Evolutionary conservation across 2,113 vertebrate genomes (phyloP).

Genomic region (Grus americana): DNA sequence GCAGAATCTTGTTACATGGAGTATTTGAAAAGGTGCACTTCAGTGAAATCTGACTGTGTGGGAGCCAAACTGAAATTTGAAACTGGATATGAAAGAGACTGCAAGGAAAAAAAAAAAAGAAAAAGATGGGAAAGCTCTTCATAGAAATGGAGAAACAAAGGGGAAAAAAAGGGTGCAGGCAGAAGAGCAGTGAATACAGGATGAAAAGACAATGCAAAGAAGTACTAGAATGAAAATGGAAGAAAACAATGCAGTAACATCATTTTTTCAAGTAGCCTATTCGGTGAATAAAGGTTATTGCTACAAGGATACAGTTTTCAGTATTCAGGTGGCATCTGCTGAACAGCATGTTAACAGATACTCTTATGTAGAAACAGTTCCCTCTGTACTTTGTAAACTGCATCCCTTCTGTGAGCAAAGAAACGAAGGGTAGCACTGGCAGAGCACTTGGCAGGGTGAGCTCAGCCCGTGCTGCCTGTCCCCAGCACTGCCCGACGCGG

Average conservation of each 20-base stretch:
- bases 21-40: neutral
- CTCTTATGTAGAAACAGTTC: neutral
- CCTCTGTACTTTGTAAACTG: neutral
- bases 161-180: neutral
- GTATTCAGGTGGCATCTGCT: neutral
- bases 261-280: neutral
- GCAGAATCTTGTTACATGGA: neutral
- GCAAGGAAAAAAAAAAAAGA: neutral
- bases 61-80: neutral
- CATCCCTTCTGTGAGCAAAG: neutral
- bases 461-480: rapidly evolving
- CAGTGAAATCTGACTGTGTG: neutral
- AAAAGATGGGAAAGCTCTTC: neutral
- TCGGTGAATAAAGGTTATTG: neutral
- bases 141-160: neutral
- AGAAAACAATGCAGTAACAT: neutral
- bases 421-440: neutral
- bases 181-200: neutral
- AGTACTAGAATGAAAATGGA: neutral
- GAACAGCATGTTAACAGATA: neutral
- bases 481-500: rapidly evolving
- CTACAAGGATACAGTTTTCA: neutral
- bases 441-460: neutral
- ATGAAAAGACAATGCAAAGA: neutral
- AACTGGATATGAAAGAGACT: neutral